Conservation (phyloP, 2,113 vertebrate genomes). For the Fulica atra region DNA sequence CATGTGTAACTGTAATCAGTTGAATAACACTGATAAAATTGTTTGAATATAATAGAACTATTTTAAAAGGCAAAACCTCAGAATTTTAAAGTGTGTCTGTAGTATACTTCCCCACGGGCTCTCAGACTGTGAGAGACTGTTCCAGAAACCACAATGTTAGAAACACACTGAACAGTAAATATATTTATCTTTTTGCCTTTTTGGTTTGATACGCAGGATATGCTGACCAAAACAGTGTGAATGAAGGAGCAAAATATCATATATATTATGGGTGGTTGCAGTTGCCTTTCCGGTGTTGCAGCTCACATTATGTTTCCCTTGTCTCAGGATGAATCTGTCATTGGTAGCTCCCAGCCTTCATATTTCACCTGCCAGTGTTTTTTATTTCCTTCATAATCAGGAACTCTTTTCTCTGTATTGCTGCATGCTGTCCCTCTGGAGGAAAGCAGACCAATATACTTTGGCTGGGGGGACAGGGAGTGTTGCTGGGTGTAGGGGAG, state of each 20-base stretch:
- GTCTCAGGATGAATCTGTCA: neutral
- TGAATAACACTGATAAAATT: neutral
- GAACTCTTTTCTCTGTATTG: neutral
- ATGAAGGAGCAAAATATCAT: neutral
- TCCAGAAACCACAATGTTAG: neutral
- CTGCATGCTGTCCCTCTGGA: neutral
- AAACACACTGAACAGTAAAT: neutral
- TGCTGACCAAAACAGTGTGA: neutral
- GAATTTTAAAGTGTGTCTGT: neutral
- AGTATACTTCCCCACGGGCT: neutral
- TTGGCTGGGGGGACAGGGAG: neutral
- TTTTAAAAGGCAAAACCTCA: neutral
- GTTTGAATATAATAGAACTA: neutral
- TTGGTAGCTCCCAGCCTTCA: neutral
- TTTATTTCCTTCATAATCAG: neutral
- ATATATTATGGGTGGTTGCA: neutral
- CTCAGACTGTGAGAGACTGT: neutral
- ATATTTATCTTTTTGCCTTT: neutral
- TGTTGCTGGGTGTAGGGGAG: rapidly evolving
- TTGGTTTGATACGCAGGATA: neutral
- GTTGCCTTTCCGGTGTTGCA: neutral
- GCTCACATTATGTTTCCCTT: neutral
- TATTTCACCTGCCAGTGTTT: neutral
- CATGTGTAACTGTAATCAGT: neutral
- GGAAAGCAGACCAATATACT: neutral